phyloP scores from a whole-genome alignment of 1,140 invertebrate genomes.

The Chrysopa pallens region DNA sequence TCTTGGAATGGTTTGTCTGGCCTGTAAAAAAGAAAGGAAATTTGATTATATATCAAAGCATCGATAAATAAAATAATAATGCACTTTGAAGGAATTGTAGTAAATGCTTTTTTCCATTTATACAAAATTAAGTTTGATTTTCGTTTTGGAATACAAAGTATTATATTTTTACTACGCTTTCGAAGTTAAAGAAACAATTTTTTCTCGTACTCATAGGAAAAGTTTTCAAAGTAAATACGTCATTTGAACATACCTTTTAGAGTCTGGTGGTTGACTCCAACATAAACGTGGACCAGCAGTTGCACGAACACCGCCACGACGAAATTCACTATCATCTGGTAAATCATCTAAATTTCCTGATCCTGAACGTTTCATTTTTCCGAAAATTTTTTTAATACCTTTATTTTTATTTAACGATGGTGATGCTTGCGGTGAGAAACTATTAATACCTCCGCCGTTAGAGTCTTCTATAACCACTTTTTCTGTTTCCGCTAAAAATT shows the following conservation, averaged over 20 bases:
- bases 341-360: constrained; percentile 51
- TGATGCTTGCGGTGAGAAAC: constrained; percentile 26
- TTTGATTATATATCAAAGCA: no score
- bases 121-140: no score
- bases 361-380: constrained; percentile 49
- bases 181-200: no score
- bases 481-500: constrained; percentile 44
- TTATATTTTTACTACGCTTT: no score
- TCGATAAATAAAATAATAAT: no score
- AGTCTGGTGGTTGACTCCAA: constrained; percentile 29
- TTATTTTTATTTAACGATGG: constrained; percentile 34
- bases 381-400: constrained; percentile 46
- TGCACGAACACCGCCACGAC: constrained; percentile 50
- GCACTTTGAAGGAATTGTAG: no score
- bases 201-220: no score
- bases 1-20: constrained; percentile 43
- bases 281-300: constrained; percentile 60
- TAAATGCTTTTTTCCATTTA: no score
- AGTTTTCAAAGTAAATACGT: no score
- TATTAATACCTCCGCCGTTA: constrained; percentile 16
- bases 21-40: no score
- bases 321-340: constrained; percentile 38
- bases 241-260: neutral
- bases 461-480: constrained; percentile 34
- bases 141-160: no score